Evolutionary conservation across 2,888 invertebrate species (phyloP).

Genomic region (Nymphalis polychloros): DNA sequence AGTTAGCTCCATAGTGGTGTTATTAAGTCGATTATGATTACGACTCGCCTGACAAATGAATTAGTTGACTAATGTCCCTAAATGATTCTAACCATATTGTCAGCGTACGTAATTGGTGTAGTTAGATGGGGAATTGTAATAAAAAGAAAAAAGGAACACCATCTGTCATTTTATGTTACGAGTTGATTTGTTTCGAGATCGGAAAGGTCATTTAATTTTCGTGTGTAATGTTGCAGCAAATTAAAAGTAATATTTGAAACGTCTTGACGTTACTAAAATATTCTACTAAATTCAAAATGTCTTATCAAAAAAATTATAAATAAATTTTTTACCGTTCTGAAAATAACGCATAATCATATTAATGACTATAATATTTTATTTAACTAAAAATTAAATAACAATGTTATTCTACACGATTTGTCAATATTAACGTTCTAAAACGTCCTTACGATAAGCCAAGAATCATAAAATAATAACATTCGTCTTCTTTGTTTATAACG

Average conservation of each 20-base stretch:
- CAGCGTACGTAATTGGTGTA: slow-evolving; percentile 45
- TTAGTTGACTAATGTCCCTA: slow-evolving; percentile 44
- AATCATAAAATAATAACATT: slow-evolving; percentile 18
- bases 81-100: slow-evolving; percentile 44
- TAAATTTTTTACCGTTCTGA: too few relatives aligned
- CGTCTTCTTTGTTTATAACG: slow-evolving; percentile 34
- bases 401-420: neutral
- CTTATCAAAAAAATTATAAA: too few relatives aligned
- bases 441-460: slow-evolving; percentile 7
- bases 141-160: slow-evolving; percentile 11
- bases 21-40: slow-evolving; percentile 31
- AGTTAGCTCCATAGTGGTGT: slow-evolving; percentile 40
- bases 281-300: too few relatives aligned
- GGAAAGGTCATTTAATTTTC: slow-evolving; percentile 3
- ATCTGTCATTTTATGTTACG: slow-evolving; percentile 23
- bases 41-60: slow-evolving; percentile 44
- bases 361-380: too few relatives aligned
- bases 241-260: slow-evolving; percentile 19
- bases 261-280: neutral
- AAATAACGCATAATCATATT: too few relatives aligned
- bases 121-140: slow-evolving; percentile 28
- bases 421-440: neutral
- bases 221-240: slow-evolving; percentile 6
- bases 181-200: slow-evolving; percentile 7
- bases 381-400: neutral